Base-by-base conservation (phyloP, 2,888 invertebrate genomes). In the Conus canariensis region DNA sequence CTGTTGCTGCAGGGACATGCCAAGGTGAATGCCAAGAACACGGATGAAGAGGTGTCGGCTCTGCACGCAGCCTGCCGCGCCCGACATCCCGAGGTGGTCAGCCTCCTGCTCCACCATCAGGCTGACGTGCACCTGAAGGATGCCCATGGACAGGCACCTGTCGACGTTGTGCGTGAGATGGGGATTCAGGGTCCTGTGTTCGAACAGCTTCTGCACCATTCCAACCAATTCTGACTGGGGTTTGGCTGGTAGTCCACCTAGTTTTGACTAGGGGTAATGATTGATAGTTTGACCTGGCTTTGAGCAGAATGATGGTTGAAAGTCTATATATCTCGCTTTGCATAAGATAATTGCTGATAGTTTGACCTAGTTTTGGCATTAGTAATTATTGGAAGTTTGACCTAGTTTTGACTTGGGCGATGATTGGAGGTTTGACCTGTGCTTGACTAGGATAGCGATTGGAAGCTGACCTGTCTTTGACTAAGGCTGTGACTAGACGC, bases 1-100 rank as follows among this genome's bases (percentile, higher is more conserved):
- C 87, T 93, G 19, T 91, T 95, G 10, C 92, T 95, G 9, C 93
- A 90, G 25, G 92, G 93, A 30, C 94, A 94, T 74, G 91, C 94
- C 30, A 93, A 95, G 90, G 60, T n/a, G 91, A 93, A 85, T 91
- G 93, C 12, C 94, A 94, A 85, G 91, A 70, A 85, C 60, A n/a
- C 60, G 1, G 22, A 22, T 60, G 59, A 82, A n/a, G 89, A 74
- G 12, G 22, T 30, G 85, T 64, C 89, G n/a, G 89, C 70, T 45
- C 70, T 89, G 85, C 83, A 85, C 64, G 30, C n/a, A 8, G 89
- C 89, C n/a, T 83, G 82, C 22, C 56, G 74, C 25, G 58, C 2
- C 14, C 58, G 70, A 1, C 70, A 89, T 9, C 12, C 19, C 16
- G 70, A 67, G 5, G n/a, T 85, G 56, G 85, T 70, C 4, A 7